phyloP scores from a whole-genome alignment of 1,140 invertebrate species.

The Microplitis mediator region DNA sequence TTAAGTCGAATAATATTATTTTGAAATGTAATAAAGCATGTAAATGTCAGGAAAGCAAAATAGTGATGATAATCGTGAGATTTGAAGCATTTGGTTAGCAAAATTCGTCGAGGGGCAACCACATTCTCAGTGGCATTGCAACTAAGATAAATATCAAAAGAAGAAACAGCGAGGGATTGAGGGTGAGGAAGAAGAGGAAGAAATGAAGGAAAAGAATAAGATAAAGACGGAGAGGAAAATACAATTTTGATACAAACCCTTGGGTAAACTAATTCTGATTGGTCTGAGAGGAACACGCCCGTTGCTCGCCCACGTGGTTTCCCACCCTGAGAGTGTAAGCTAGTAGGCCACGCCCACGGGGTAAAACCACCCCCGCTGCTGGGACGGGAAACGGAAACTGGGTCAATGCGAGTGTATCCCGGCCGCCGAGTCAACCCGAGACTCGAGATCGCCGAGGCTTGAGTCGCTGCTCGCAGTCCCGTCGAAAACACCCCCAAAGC shows the following conservation, averaged over 20 bases:
- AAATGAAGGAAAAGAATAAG: background rate
- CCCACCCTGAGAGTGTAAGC: slow-evolving; percentile 3
- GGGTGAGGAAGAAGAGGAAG: no score
- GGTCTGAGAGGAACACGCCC: slow-evolving; percentile 43
- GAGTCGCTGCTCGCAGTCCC: slow-evolving; percentile 52
- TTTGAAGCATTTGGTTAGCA: slow-evolving; percentile 22
- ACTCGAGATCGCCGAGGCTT: slow-evolving; percentile 42
- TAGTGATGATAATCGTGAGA: slow-evolving; percentile 19
- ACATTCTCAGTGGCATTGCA: slow-evolving; percentile 8
- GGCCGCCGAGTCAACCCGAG: slow-evolving; percentile 45
- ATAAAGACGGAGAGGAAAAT: background rate
- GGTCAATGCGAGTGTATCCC: slow-evolving; percentile 50
- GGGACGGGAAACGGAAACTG: slow-evolving; percentile 44
- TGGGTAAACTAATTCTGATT: slow-evolving; percentile 23
- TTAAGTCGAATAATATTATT: background rate
- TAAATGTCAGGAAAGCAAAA: slow-evolving; percentile 8
- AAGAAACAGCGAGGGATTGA: background rate
- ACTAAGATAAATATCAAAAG: slow-evolving; percentile 1
- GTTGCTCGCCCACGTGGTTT: slow-evolving; percentile 25
- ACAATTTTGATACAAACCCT: background rate
- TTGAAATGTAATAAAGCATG: background rate
- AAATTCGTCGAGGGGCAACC: slow-evolving; percentile 19
- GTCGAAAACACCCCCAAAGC: slow-evolving; percentile 54
- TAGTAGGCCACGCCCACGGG: slow-evolving; percentile 42
- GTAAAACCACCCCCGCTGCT: slow-evolving; percentile 36